Base-by-base conservation (phyloP, 2,888 invertebrate genomes). In the Halocaridina rubra region DNA sequence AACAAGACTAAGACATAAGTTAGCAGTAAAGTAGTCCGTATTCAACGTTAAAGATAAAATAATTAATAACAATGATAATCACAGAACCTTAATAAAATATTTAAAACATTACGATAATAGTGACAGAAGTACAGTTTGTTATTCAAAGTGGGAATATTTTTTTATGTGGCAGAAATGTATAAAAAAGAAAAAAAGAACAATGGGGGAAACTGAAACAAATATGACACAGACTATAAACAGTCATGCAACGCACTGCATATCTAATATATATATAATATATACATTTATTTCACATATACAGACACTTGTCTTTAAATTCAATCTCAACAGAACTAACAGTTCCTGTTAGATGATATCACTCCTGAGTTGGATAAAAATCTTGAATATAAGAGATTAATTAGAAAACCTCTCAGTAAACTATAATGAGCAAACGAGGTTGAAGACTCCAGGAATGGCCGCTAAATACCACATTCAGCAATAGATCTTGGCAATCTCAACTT, bases 321-420 rank as follows among this genome's bases (percentile, higher is more conserved):
- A 19, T 53, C n/a, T n/a, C 53, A 53, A 53, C 19, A 53, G 39
- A 61, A 32, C 57, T 77, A 22, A 77, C 59, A 27, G 80, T 27
- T 27, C 67, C 53, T 27, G 32, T 80, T 33, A 24, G 59, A 72
- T 74, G 74, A 72, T 80, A 74, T 39, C 39, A 32, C 74, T 80
- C 74, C 80, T 74, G 80, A 80, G 74, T 61, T 32, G 39, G 57
- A 74, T 57, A 61, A 72, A 59, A n/a, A 59, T 80, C 61, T 33
- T 39, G 72, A 80, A 80, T 24, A 19, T 53, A 53, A 53, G n/a
- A n/a, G n/a, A n/a, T n/a, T n/a, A n/a, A n/a, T n/a, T n/a, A n/a
- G n/a, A n/a, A n/a, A n/a, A n/a, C n/a, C 53, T 53, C 53, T 53
- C 53, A 53, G 19, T 53, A 53, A 53, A 53, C 53, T 53, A 53